Percentiles rank a stretch among this genome's conserved stretches.
These are phyloP conservation scores for Numenius arquata DNA, from an alignment of 2,113 vertebrate species.

Conservation along the genomic window DNA sequence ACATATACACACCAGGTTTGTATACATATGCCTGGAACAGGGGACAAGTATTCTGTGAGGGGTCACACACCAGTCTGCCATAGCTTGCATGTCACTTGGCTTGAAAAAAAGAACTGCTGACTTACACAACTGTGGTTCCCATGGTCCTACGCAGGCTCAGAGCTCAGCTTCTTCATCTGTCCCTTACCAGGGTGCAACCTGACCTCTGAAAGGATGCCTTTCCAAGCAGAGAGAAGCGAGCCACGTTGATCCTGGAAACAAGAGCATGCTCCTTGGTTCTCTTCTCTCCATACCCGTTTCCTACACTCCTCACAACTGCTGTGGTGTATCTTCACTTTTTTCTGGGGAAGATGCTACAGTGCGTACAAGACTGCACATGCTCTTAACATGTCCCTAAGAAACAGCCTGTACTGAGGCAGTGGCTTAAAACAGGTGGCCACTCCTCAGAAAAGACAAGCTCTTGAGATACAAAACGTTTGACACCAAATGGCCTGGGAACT, in stretches of 20 bases:
- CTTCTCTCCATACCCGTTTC: not conserved
- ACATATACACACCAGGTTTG: not conserved
- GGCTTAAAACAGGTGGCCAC: not conserved
- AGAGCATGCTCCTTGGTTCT: not conserved
- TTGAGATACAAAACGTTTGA: not conserved
- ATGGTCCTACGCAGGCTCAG: fast-evolving
- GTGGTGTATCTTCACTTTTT: not conserved
- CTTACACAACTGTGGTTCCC: not conserved
- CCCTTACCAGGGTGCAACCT: not conserved
- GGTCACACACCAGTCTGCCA: not conserved
- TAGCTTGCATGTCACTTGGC: not conserved
- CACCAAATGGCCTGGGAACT: not conserved
- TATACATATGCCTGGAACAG: fast-evolving
- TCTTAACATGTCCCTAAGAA: not conserved
- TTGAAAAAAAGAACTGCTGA: not conserved
- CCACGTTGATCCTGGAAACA: not conserved
- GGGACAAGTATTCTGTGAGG: fast-evolving
- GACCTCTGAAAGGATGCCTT: not conserved
- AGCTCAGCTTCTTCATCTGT: not conserved
- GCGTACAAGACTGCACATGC: not conserved
- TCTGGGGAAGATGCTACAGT: not conserved
- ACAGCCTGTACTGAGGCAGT: fast-evolving
- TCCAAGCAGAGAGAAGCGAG: not conserved
- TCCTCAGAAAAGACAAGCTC: not conserved
- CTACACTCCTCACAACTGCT: not conserved